A percentile compares a stretch with the other conserved stretches of the same genome.
phyloP scores from a whole-genome alignment of 2,797 vertebrate species.

The Gymnopithys bicolor region DNA sequence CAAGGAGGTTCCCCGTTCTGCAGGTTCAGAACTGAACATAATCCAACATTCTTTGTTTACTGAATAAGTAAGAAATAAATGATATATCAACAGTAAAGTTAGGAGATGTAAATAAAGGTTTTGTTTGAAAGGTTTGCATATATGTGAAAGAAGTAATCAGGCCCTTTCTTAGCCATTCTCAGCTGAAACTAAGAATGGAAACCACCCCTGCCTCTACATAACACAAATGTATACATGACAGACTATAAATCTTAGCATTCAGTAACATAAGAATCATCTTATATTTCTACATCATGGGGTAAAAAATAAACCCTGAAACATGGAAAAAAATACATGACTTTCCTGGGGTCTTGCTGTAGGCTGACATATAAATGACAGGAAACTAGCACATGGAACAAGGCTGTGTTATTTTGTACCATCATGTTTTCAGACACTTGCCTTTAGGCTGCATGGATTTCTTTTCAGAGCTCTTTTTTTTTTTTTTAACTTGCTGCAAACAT shows the following conservation, averaged over 20 bases:
- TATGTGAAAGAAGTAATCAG: background rate
- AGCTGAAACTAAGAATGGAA: background rate
- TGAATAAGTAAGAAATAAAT: background rate
- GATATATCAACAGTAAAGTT: background rate
- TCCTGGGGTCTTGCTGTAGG: background rate
- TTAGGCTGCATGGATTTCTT: background rate
- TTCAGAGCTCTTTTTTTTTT: background rate
- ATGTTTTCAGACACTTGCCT: background rate
- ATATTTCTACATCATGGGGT: background rate
- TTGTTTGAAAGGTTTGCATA: background rate
- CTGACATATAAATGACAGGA: background rate
- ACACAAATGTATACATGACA: background rate
- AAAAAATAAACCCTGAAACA: background rate
- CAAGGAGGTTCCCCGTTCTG: background rate
- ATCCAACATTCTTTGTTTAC: background rate
- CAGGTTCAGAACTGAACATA: background rate
- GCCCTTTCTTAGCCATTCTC: background rate
- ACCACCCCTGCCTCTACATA: no score
- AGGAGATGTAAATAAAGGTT: background rate
- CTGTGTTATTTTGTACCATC: background rate
- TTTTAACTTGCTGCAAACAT: background rate
- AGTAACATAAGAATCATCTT: background rate
- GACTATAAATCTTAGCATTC: background rate
- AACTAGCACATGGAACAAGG: background rate
- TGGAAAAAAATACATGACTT: background rate